Evolutionary conservation across 2,888 invertebrate genomes (phyloP), one percentile per base, ranked within the genome.

Genomic region (Acanthacorydalis orientalis): DNA sequence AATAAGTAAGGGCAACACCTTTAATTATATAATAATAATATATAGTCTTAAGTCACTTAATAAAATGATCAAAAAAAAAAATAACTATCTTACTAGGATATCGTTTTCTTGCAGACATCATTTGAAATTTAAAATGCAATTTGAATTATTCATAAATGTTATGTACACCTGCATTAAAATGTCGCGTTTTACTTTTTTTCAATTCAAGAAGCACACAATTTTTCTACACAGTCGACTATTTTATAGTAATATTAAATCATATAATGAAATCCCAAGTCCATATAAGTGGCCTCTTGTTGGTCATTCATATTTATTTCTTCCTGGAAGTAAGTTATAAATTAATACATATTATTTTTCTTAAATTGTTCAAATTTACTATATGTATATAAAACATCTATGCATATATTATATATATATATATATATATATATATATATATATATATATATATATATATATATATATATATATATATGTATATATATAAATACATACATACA

Each of bases 251-350:
- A 31, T 31, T 1, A 16, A 44, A 37, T 34, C 55, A 15, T 56
- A 58, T 43, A 47, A 51, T 6, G 52, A 58, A 31, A 43, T 63
- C 11, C 61, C 62, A 35, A 55, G 58, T 16, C 52, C 59, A 47
- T 55, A 53, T 48, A 52, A 57, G 8, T 59, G 57, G 51, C 65
- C 65, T 10, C 4, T 64, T 15, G 48, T 65, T 9, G 64, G 64
- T 4, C 64, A 65, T 51, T 54, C 62, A 1, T 59, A 64, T 53
- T 56, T 64, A 48, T 65, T 65, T 55, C 50, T 61, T 7, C 62
- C 62, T 32, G 59, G 59, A 42, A 63, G 65, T 64, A 57, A 55
- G 55, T 54, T 35, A 23, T 11, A 14, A 35, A 37, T 37, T 37
- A 9, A 37, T 37, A 23, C 6, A 23, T 6, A 4, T 4, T 37